Evolutionary conservation across 2,113 vertebrate genomes (phyloP).

Genomic region (Rhabdomys dilectus): DNA sequence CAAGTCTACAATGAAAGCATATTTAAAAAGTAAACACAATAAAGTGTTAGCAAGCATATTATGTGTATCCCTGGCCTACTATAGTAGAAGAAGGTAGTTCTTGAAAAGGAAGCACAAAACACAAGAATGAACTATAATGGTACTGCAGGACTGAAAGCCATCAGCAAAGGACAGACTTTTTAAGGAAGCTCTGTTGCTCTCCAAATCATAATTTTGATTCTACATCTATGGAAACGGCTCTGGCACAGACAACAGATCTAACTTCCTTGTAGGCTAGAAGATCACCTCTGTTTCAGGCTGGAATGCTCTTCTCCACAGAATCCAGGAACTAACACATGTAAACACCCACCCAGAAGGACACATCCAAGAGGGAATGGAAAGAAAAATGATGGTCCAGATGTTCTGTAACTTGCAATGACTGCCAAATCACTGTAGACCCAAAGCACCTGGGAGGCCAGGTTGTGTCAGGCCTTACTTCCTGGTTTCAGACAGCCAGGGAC

Average conservation of each 20-base stretch:
- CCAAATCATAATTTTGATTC: conserved; percentile 44
- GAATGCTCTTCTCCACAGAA: conserved; percentile 71
- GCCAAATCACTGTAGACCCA: conserved; percentile 65
- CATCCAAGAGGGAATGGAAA: conserved; percentile 69
- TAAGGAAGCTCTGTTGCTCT: conserved; percentile 30
- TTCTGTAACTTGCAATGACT: conserved; percentile 73
- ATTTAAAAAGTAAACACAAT: conserved; percentile 44
- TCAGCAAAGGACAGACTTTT: conserved; percentile 50
- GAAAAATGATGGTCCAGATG: conserved; percentile 83
- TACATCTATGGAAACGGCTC: conserved; percentile 8
- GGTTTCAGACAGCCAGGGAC: conserved; percentile 62
- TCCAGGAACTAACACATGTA: conserved; percentile 70
- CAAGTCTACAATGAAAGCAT: conserved; percentile 33
- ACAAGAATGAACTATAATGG: conserved; percentile 10
- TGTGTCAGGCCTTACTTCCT: conserved; percentile 66
- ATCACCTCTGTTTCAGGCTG: conserved; percentile 67
- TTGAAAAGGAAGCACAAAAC: neutral
- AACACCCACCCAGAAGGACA: conserved; percentile 79
- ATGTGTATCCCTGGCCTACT: conserved; percentile 10
- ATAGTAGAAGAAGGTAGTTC: conserved; percentile 4
- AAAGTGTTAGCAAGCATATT: conserved; percentile 15
- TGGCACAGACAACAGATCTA: conserved; percentile 43
- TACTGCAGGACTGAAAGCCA: neutral
- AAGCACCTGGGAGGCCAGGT: conserved; percentile 70
- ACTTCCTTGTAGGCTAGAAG: conserved; percentile 48